phyloP scores from a whole-genome alignment of 2,888 invertebrate genomes.

The Serrognathus titanus region DNA sequence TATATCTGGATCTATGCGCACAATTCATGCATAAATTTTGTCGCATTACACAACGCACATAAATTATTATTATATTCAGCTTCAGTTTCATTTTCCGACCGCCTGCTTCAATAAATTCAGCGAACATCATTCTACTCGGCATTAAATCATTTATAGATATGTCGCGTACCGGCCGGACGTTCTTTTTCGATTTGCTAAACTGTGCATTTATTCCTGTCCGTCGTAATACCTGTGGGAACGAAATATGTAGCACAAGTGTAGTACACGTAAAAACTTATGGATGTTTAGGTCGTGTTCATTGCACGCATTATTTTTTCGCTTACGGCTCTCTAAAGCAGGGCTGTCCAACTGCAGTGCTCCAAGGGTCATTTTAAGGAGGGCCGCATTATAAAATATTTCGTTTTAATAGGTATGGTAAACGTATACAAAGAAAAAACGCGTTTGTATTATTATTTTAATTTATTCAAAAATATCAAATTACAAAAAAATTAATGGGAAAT shows the following conservation, averaged over 20 bases:
- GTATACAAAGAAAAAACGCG: too few species aligned
- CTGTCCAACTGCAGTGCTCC: too few species aligned
- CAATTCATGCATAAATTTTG: constrained; percentile 10
- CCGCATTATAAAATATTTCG: too few species aligned
- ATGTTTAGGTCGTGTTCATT: constrained; percentile 1
- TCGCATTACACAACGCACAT: constrained; percentile 1
- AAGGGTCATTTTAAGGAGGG: too few species aligned
- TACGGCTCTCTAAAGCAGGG: too few species aligned
- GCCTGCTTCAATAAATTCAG: constrained; percentile 1
- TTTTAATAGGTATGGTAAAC: too few species aligned
- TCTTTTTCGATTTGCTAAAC: not conserved
- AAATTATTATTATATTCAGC: constrained; percentile 4
- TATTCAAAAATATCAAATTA: too few species aligned
- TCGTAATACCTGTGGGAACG: not conserved
- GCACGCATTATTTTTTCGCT: constrained; percentile 5
- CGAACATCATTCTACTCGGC: not conserved
- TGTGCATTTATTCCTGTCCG: not conserved
- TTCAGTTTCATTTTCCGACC: constrained; percentile 1
- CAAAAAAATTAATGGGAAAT: too few species aligned
- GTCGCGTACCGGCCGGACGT: not conserved
- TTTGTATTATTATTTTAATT: too few species aligned
- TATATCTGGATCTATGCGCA: constrained; percentile 1
- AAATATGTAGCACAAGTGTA: not conserved
- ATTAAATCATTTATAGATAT: constrained; percentile 1
- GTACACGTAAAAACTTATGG: constrained; percentile 4